Percentiles rank a stretch among this genome's conserved stretches.
These are phyloP conservation scores for Macrosoma leucophasiata DNA, from an alignment of 2,888 invertebrate species.

Conservation along the genomic window DNA sequence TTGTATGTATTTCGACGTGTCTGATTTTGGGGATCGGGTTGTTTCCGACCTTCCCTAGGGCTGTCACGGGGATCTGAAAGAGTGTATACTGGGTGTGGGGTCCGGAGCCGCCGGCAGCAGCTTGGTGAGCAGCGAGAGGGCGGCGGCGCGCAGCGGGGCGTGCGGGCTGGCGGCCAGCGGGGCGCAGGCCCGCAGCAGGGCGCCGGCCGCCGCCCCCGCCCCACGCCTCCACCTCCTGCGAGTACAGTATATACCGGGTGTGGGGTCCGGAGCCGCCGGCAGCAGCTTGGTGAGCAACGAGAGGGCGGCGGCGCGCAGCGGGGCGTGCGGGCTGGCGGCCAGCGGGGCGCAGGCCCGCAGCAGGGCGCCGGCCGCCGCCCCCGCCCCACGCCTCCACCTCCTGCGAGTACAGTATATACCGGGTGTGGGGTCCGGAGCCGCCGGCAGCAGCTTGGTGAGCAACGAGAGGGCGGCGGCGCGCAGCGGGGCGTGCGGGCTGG, in stretches of 20 bases:
- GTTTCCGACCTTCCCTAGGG: no score
- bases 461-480: conserved; percentile 81
- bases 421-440: conserved; percentile 45
- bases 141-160: conserved; percentile 78
- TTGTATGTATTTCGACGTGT: no score
- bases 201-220: conserved; percentile 38
- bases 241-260: conserved; percentile 51
- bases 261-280: conserved; percentile 49
- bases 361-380: conserved; percentile 34
- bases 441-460: conserved; percentile 69
- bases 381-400: conserved; percentile 63
- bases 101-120: conserved; percentile 54
- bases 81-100: conserved; percentile 43
- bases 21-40: no score
- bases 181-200: conserved; percentile 64
- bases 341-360: conserved; percentile 69
- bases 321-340: conserved; percentile 58
- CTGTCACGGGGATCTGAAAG: no score
- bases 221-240: conserved; percentile 63
- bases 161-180: conserved; percentile 63
- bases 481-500: conserved; percentile 69
- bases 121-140: conserved; percentile 78
- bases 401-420: conserved; percentile 55
- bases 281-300: conserved; percentile 72
- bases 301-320: conserved; percentile 82